A percentile compares a stretch with the other conserved stretches of the same genome.
Conservation (phyloP, 2,113 vertebrate species). For the Gallinago jamesoni region DNA sequence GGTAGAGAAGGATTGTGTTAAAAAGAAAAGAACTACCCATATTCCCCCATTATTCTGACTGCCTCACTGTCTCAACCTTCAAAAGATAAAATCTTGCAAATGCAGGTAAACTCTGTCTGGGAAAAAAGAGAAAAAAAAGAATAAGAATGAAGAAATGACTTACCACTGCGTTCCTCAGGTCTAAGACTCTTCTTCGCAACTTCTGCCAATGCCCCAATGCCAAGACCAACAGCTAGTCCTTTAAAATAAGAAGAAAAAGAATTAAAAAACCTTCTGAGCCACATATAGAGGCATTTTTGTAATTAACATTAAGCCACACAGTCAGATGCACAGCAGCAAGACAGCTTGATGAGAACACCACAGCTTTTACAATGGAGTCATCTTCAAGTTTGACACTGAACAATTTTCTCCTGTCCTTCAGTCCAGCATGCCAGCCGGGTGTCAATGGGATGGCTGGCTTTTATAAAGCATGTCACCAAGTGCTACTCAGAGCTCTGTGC, state of each 20-base stretch:
- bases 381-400: neutral
- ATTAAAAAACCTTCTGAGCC: neutral
- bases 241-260: neutral
- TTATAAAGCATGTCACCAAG: neutral
- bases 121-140: neutral
- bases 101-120: neutral
- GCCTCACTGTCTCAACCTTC: neutral
- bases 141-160: neutral
- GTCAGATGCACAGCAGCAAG: neutral
- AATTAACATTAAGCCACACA: neutral
- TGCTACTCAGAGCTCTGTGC: neutral
- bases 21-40: neutral
- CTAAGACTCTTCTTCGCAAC: constrained; percentile 95
- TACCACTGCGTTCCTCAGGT: constrained; percentile 80
- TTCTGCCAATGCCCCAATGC: constrained; percentile 92
- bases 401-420: neutral
- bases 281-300: neutral
- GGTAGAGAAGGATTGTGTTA: neutral
- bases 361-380: neutral
- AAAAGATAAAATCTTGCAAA: neutral
- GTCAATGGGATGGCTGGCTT: neutral
- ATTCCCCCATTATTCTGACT: neutral
- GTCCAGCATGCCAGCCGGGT: neutral
- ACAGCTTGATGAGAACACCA: neutral
- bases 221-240: constrained; percentile 95